Conservation (phyloP, 2,113 vertebrate genomes). For the Anoura caudifer region DNA sequence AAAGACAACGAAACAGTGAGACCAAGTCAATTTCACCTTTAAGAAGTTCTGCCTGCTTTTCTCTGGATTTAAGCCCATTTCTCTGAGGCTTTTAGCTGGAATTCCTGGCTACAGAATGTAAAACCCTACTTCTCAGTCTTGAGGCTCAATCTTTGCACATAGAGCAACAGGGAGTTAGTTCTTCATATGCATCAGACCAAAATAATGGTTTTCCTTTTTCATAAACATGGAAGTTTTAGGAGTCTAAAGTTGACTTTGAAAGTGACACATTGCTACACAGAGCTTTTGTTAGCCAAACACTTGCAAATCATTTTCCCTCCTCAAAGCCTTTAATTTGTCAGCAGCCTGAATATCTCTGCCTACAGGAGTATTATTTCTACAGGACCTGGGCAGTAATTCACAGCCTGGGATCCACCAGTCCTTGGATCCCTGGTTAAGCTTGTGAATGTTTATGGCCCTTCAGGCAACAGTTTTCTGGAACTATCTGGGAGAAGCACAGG, state of each 20-base stretch:
- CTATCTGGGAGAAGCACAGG: neutral
- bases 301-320: conserved; percentile 49
- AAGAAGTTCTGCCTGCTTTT: neutral
- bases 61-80: neutral
- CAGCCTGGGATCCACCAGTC: neutral
- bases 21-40: neutral
- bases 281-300: conserved; percentile 60
- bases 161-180: neutral
- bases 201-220: neutral
- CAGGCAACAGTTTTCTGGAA: neutral
- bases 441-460: neutral
- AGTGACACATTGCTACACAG: conserved; percentile 46
- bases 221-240: neutral
- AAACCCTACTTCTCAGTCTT: neutral
- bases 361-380: neutral
- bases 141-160: neutral
- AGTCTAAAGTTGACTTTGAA: conserved; percentile 45
- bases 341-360: conserved; percentile 39
- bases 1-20: neutral
- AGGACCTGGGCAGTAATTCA: conserved; percentile 40
- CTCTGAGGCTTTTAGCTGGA: neutral
- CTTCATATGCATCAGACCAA: neutral
- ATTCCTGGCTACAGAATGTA: neutral
- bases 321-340: conserved; percentile 48
- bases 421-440: neutral